These are phyloP conservation scores for Cephalotes varians DNA, from an alignment of 2,888 invertebrate species.

Conservation along the genomic window DNA sequence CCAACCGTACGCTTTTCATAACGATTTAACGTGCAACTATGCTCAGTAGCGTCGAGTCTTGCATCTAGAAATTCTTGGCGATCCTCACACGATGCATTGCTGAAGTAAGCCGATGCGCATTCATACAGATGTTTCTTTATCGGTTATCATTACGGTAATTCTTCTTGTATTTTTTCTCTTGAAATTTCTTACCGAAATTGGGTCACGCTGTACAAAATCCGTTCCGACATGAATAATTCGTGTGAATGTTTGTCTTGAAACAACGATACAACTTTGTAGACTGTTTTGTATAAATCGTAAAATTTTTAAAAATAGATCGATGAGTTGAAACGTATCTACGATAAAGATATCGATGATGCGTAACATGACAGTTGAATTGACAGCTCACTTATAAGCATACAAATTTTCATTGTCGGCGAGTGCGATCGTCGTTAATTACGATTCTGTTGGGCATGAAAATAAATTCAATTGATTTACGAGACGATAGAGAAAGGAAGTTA, in stretches of 20 bases:
- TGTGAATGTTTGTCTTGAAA: not conserved
- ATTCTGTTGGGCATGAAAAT: not conserved
- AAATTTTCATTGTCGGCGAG: not conserved
- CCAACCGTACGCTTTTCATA: constrained; percentile 20
- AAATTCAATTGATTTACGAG: constrained; percentile 51
- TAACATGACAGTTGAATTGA: not conserved
- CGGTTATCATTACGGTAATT: constrained; percentile 6
- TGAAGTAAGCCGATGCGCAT: not conserved
- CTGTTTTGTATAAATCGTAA: constrained; percentile 4
- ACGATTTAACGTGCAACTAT: constrained; percentile 18
- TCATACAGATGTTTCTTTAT: constrained; percentile 34
- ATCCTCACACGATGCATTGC: not conserved
- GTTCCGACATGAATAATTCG: not conserved
- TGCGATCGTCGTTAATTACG: not conserved
- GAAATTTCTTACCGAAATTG: not conserved
- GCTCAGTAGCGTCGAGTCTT: not conserved
- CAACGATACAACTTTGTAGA: not conserved
- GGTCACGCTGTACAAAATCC: not conserved
- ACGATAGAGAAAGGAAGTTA: constrained; percentile 49
- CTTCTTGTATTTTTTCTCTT: constrained; percentile 23
- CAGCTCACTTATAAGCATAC: not conserved
- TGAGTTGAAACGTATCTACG: not conserved
- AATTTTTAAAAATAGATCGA: not conserved
- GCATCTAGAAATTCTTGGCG: not conserved
- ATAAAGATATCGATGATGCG: not conserved